Conservation (phyloP, 2,113 vertebrate genomes). For the Saccopteryx bilineata region DNA sequence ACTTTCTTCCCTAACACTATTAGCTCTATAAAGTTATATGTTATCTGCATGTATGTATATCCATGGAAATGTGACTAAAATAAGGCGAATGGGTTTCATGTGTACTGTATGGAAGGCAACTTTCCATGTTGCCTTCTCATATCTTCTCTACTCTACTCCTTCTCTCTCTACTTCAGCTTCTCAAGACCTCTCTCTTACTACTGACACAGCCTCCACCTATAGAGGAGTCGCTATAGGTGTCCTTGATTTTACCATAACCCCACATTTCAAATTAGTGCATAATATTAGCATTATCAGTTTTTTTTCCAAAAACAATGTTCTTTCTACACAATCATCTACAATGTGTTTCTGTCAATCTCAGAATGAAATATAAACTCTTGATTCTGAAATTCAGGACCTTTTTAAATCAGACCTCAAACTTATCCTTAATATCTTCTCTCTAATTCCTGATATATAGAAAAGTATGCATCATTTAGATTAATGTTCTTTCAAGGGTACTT, state of each 20-base stretch:
- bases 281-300: not conserved
- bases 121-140: not conserved
- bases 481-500: not conserved
- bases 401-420: not conserved
- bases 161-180: too few relatives aligned
- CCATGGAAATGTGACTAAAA: not conserved
- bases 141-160: not conserved
- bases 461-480: not conserved
- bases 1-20: not conserved
- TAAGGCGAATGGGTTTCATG: not conserved
- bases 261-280: not conserved
- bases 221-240: not conserved
- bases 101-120: not conserved
- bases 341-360: not conserved
- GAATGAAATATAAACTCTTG: slow-evolving; percentile 5
- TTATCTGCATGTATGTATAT: not conserved
- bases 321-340: not conserved
- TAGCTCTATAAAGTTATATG: not conserved
- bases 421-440: not conserved
- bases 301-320: not conserved
- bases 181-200: not conserved
- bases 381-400: not conserved
- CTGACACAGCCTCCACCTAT: not conserved
- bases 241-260: not conserved
- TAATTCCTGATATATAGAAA: not conserved